Evolutionary conservation across 1,140 invertebrate genomes (phyloP).

Genomic region (Macrobrachium nipponense): DNA sequence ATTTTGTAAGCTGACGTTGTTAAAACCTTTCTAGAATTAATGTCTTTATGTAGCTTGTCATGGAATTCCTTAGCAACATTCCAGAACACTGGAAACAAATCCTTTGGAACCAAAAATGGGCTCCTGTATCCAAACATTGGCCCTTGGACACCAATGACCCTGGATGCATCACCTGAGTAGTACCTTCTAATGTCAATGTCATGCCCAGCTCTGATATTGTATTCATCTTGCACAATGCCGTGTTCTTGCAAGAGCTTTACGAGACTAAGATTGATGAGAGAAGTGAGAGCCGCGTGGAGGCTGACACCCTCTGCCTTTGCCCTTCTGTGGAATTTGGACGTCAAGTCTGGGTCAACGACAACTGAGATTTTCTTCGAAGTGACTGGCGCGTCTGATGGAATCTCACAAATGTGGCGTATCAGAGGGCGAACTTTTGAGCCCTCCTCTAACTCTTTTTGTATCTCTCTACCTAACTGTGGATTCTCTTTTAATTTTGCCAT

Average conservation of each 20-base stretch:
- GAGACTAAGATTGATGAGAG: slow-evolving; percentile 27
- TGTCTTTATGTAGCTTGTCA: background rate
- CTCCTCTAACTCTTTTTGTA: background rate
- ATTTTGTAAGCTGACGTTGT: slow-evolving; percentile 11
- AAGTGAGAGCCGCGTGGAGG: slow-evolving; percentile 19
- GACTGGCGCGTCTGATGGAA: background rate
- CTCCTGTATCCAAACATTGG: slow-evolving; percentile 29
- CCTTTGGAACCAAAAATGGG: background rate
- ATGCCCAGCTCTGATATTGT: slow-evolving; percentile 25
- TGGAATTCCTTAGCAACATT: slow-evolving; percentile 16
- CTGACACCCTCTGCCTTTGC: slow-evolving; percentile 24
- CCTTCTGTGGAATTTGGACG: background rate
- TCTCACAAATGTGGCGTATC: slow-evolving; percentile 12
- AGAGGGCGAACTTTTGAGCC: slow-evolving; percentile 13
- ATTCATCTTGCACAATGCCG: background rate
- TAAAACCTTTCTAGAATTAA: slow-evolving; percentile 1
- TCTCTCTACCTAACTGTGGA: slow-evolving; percentile 1
- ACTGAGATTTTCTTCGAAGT: slow-evolving; percentile 2
- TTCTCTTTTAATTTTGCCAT: slow-evolving; percentile 8
- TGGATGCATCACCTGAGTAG: slow-evolving; percentile 34
- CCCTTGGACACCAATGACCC: slow-evolving; percentile 22
- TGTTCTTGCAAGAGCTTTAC: slow-evolving; percentile 8
- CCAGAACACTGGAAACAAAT: slow-evolving; percentile 27
- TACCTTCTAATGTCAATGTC: slow-evolving; percentile 35
- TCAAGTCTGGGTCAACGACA: slow-evolving; percentile 1